A percentile compares a stretch with the other conserved stretches of the same genome.
These are phyloP conservation scores for Trachelus iudaicus DNA, from an alignment of 2,888 invertebrate species.

Conservation along the genomic window DNA sequence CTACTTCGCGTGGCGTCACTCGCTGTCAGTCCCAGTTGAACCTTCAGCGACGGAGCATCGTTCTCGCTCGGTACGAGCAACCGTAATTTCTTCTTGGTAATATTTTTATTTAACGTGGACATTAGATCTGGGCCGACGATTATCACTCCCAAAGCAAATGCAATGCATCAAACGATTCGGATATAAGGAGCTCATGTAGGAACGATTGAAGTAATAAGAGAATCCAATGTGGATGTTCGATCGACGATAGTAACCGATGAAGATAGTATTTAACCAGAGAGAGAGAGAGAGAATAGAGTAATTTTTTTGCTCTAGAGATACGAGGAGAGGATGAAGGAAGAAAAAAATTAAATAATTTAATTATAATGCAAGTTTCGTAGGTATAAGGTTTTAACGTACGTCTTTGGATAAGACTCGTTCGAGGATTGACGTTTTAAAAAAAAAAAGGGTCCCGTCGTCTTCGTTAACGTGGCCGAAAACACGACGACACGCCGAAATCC, in stretches of 20 bases:
- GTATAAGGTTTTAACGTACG: slow-evolving; percentile 10
- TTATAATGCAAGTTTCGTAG: slow-evolving; percentile 24
- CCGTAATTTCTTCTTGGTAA: background rate
- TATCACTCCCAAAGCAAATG: slow-evolving; percentile 23
- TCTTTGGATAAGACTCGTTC: background rate
- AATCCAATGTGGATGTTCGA: background rate
- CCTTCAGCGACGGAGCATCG: slow-evolving; percentile 4
- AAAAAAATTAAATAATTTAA: background rate
- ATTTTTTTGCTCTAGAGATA: background rate
- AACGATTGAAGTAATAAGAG: background rate
- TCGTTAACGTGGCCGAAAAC: background rate
- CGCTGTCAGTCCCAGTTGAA: background rate
- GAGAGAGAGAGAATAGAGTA: background rate
- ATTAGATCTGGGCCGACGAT: slow-evolving; percentile 41
- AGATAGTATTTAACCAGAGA: background rate
- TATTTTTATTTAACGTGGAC: slow-evolving; percentile 22
- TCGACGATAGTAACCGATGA: background rate
- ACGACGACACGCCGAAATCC: background rate
- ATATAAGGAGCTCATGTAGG: background rate
- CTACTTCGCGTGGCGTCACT: too few species aligned
- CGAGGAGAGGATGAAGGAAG: background rate
- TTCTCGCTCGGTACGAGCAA: slow-evolving; percentile 19
- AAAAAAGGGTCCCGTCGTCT: background rate
- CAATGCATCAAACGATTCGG: slow-evolving; percentile 32
- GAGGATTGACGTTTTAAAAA: background rate